Base-by-base conservation (phyloP, 2,113 vertebrate species). In the Lota lota region DNA sequence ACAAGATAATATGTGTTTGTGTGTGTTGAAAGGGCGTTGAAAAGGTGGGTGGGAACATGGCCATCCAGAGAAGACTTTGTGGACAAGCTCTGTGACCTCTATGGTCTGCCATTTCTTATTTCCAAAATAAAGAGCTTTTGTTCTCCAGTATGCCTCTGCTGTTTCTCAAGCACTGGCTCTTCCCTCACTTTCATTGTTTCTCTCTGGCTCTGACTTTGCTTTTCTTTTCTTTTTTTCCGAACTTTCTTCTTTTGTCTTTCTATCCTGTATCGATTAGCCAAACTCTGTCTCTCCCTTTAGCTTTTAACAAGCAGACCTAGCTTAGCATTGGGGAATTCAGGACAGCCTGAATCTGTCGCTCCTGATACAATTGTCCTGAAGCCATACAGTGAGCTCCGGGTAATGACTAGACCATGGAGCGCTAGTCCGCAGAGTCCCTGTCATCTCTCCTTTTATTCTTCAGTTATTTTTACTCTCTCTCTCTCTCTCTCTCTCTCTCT, bases 221-320 rank as follows among this genome's bases (percentile, higher is more conserved):
- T 22, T 68, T 16, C 11, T 28, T 1, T 28, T 28, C 56, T 62
- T 21, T 36, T 7, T 68, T 17, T 58, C n/a, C n/a, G n/a, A 24
- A 14, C 4, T 22, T 28, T 63, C 28, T 19, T 8, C 40, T 12
- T 63, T 68, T 18, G 18, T 22, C 24, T 63, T 62, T 18, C 16
- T 17, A 8, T 51, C 50, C 5, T 3, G 18, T 80, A 86, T 86
- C 80, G 86, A 86, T 83, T 64, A 76, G 66, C 70, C 51, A 59
- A 67, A 72, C 72, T 22, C 75, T 64, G 71, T 67, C 63, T 69
- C 66, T 77, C 59, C 47, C 64, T 61, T 33, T 57, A 20, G 71
- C 7, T 67, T 86, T 86, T 85, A 87, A 88, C 87, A 72, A 87
- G 85, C 79, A 17, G 72, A 33, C 63, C 64, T 69, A 21, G 53